A percentile compares a stretch with the other conserved stretches of the same genome.
These are phyloP conservation scores for Odontamblyopus lacepedii DNA, from an alignment of 2,797 vertebrate genomes.

Conservation along the genomic window DNA sequence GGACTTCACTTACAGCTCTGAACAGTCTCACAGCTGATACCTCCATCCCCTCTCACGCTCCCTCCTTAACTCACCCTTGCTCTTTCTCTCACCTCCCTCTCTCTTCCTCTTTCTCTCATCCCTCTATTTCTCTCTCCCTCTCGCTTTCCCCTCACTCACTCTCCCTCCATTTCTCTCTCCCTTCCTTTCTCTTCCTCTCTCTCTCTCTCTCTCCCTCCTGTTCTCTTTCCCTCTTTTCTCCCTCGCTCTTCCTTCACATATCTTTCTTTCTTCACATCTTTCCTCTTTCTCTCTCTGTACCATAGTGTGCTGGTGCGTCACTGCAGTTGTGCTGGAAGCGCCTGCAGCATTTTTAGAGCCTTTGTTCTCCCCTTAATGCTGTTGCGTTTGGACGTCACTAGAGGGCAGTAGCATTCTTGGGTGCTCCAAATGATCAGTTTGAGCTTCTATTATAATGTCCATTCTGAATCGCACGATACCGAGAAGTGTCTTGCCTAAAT, in stretches of 20 bases:
- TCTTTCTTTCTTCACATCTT: not conserved
- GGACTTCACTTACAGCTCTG: conserved; percentile 30
- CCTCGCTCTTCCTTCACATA: not conserved
- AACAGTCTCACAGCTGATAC: conserved; percentile 48
- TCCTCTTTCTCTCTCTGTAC: not conserved
- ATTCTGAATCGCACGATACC: not conserved
- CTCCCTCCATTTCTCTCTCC: not conserved
- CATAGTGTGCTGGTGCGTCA: conserved; percentile 21
- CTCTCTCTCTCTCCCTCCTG: not conserved
- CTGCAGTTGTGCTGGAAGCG: conserved; percentile 19
- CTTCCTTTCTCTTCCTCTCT: not conserved
- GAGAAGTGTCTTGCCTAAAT: not conserved
- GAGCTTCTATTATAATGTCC: not conserved
- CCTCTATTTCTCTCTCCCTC: not conserved
- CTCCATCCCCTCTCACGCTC: not conserved
- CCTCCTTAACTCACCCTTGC: not conserved
- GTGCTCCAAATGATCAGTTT: conserved; percentile 1
- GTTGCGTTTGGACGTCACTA: conserved; percentile 17
- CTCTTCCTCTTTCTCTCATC: not conserved
- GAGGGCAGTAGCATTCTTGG: conserved; percentile 54
- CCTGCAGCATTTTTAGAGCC: conserved; percentile 16
- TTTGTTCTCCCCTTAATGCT: not conserved
- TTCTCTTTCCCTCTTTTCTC: not conserved
- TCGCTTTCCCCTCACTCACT: not conserved
- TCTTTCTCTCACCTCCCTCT: not conserved